These are phyloP conservation scores for Seriola dumerili DNA, from an alignment of 2,113 vertebrate species.

Conservation along the genomic window DNA sequence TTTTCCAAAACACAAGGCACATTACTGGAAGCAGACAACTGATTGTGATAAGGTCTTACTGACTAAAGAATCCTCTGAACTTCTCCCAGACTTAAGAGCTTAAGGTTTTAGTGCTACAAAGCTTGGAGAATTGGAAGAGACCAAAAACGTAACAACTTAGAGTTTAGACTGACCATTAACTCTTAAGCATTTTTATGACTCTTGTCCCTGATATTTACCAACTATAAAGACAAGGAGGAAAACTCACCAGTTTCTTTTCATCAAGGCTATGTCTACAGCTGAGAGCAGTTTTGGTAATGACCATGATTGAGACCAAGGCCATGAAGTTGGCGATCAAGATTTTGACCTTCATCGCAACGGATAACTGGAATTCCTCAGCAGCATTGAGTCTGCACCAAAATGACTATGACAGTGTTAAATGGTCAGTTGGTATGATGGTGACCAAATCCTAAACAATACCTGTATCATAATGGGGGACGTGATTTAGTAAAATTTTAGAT, in stretches of 20 bases:
- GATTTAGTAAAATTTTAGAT: background rate
- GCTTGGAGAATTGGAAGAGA: background rate
- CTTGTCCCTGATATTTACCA: background rate
- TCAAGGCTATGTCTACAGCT: slow-evolving; percentile 43
- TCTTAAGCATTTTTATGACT: slow-evolving; percentile 25
- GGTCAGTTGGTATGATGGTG: background rate
- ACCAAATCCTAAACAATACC: background rate
- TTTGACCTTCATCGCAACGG: slow-evolving; percentile 21
- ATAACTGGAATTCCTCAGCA: slow-evolving; percentile 39
- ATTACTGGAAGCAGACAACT: background rate
- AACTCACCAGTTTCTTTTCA: slow-evolving; percentile 29
- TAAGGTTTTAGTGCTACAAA: background rate
- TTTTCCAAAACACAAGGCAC: background rate
- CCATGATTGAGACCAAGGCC: slow-evolving; percentile 36
- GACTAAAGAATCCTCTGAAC: background rate
- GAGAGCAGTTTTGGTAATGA: slow-evolving; percentile 63
- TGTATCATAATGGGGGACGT: background rate
- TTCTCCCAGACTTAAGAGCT: background rate
- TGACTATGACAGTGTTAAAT: background rate
- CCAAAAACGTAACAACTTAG: background rate
- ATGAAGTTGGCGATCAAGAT: slow-evolving; percentile 41
- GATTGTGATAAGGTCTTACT: slow-evolving; percentile 1
- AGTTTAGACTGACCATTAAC: slow-evolving; percentile 3
- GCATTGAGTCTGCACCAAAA: slow-evolving; percentile 21
- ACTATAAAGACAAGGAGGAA: background rate